Base-by-base conservation (phyloP, 1,140 invertebrate genomes). In the Drosophila takahashii region DNA sequence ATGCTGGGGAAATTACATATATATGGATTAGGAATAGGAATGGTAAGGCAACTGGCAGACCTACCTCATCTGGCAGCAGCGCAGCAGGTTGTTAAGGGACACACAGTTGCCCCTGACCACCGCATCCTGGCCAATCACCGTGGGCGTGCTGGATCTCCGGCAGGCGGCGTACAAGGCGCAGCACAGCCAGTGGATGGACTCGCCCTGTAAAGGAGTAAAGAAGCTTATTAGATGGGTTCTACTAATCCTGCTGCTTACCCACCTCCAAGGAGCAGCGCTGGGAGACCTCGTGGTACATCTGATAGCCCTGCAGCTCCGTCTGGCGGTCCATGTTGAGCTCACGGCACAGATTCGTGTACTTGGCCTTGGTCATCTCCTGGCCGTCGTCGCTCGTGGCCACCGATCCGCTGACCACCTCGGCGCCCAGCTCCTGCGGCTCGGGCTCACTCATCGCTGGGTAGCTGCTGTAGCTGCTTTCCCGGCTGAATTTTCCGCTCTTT, bases 121-220 rank as follows among this genome's bases (percentile, higher is more conserved):
- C 52, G 94, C 81, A 81, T 95, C 92, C 75, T 95, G 93, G 58
- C 93, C 94, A 52, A 96, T 96, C 9, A 98, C 95, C 29, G 97
- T 97, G 1, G 97, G 96, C 32, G 96, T 96, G 36, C 95, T 94
- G 3, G 95, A 95, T 51, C 95, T 95, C 47, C 97, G 93, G 92
- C 98, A 98, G 16, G 97, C 96, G 27, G 97, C 97, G 93, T 98
- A 99, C 15, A 99, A 92, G 22, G 97, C 96, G 94, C 98, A 99
- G 42, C 97, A 97, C 83, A 99, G 94, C 98, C 98, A 99, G 92
- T 99, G 98, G 45, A 96, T 92, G 54, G 95, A 94, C 86, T 99
- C 96, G 11, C 98, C 98, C 97, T 99, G 90, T 18, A 15, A 42
- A n/a, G 3, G 61, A 94, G 93, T 79, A 62, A 13, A 16, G 22